These are phyloP conservation scores for Parnassius orleans DNA, from an alignment of 2,888 invertebrate genomes.

Conservation along the genomic window DNA sequence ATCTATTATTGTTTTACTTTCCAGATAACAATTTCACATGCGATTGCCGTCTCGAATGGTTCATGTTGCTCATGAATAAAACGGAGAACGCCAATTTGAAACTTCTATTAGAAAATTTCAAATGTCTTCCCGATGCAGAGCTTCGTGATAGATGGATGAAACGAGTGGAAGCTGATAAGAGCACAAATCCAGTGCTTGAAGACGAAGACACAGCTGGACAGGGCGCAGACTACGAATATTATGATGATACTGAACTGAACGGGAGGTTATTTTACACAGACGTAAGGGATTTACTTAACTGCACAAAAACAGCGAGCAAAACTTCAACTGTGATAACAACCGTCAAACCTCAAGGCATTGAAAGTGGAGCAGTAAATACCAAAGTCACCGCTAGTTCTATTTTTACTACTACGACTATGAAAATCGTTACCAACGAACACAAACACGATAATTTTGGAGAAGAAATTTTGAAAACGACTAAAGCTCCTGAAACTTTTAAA, in stretches of 20 bases:
- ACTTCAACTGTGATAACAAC: slow-evolving; percentile 11
- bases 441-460: slow-evolving; percentile 4
- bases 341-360: slow-evolving; percentile 26
- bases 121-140: slow-evolving; percentile 56
- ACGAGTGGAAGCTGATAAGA: slow-evolving; percentile 45
- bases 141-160: slow-evolving; percentile 57
- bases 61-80: slow-evolving; percentile 57
- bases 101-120: slow-evolving; percentile 60
- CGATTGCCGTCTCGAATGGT: slow-evolving; percentile 67
- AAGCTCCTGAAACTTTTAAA: slow-evolving; percentile 27
- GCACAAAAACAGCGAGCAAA: slow-evolving; percentile 37
- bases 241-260: slow-evolving; percentile 65
- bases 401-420: slow-evolving; percentile 19
- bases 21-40: slow-evolving; percentile 70
- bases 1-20: slow-evolving; percentile 33
- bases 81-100: slow-evolving; percentile 57
- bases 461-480: slow-evolving; percentile 26
- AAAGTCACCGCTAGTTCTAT: slow-evolving; percentile 28
- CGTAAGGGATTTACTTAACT: slow-evolving; percentile 60
- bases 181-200: slow-evolving; percentile 41
- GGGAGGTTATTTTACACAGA: slow-evolving; percentile 71
- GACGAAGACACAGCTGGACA: slow-evolving; percentile 43
- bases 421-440: slow-evolving; percentile 29
- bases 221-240: slow-evolving; percentile 64
- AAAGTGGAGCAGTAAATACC: slow-evolving; percentile 17